Conservation (phyloP, 2,797 vertebrate species). For the Epinephelus malabaricus region DNA sequence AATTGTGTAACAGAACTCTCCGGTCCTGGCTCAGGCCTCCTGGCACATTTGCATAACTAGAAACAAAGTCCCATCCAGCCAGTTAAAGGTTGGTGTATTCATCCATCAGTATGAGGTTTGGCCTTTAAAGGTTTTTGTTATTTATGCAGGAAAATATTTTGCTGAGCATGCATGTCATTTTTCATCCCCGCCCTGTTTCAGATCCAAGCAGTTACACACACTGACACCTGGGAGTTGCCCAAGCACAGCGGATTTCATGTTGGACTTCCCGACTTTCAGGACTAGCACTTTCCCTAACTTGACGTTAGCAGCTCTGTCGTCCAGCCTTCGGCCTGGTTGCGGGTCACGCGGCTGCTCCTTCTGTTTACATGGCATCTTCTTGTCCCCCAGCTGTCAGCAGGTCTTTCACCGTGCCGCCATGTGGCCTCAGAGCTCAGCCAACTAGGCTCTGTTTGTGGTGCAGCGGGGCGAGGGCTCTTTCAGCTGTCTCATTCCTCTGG, state of each 20-base stretch:
- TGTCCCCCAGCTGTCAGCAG: slow-evolving; percentile 79
- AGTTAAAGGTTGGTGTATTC: neutral
- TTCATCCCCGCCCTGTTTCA: neutral
- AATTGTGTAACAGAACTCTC: neutral
- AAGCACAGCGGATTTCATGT: neutral
- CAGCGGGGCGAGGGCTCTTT: slow-evolving; percentile 51
- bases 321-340: slow-evolving; percentile 1
- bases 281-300: neutral
- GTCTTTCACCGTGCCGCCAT: slow-evolving; percentile 74
- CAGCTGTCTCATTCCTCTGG: slow-evolving; percentile 87
- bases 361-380: slow-evolving; percentile 65
- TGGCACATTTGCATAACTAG: neutral
- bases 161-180: slow-evolving; percentile 26
- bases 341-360: slow-evolving; percentile 50
- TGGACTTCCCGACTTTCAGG: neutral
- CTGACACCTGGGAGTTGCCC: slow-evolving; percentile 13
- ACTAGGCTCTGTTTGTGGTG: slow-evolving; percentile 72
- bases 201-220: neutral
- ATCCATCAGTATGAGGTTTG: slow-evolving; percentile 16
- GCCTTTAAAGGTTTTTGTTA: slow-evolving; percentile 5
- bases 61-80: slow-evolving; percentile 7
- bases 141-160: slow-evolving; percentile 27
- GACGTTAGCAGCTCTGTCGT: slow-evolving; percentile 1
- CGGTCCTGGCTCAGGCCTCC: neutral
- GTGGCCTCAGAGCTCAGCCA: slow-evolving; percentile 73